Conservation (phyloP, 2,888 invertebrate genomes). For the Ichneumoninae sp. region DNA sequence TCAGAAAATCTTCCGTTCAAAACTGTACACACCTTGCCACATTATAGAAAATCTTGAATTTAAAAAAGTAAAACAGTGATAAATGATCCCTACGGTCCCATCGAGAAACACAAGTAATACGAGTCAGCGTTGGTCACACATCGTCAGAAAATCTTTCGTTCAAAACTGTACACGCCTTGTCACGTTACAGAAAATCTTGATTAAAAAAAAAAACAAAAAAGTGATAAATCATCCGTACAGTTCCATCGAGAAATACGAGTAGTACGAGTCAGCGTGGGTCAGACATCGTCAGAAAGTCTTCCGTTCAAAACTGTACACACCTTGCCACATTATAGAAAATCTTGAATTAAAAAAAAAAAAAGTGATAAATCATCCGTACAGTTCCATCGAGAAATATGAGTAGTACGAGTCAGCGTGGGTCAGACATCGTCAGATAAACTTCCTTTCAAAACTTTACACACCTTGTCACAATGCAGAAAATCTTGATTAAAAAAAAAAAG, state of each 20-base stretch:
- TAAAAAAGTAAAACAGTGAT: not conserved
- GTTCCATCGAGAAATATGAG: not conserved
- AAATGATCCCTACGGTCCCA: no score
- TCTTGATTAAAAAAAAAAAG: no score
- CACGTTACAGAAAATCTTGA: no score
- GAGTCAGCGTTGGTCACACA: conserved; percentile 10
- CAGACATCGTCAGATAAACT: not conserved
- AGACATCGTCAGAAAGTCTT: not conserved
- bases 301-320: no score
- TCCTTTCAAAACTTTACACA: not conserved
- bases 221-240: not conserved
- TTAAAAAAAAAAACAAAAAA: no score
- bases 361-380: not conserved
- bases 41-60: no score
- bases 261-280: not conserved
- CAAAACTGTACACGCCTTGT: not conserved
- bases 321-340: no score
- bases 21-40: no score
- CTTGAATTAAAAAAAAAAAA: not conserved
- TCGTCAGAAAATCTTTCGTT: no score
- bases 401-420: not conserved
- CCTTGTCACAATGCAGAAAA: not conserved
- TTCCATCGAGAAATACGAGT: not conserved
- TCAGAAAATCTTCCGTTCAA: no score
- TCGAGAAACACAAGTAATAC: not conserved